Evolutionary conservation across 2,797 vertebrate genomes (phyloP), one percentile per base, ranked within the genome.

Genomic region (Tragopan temminckii): DNA sequence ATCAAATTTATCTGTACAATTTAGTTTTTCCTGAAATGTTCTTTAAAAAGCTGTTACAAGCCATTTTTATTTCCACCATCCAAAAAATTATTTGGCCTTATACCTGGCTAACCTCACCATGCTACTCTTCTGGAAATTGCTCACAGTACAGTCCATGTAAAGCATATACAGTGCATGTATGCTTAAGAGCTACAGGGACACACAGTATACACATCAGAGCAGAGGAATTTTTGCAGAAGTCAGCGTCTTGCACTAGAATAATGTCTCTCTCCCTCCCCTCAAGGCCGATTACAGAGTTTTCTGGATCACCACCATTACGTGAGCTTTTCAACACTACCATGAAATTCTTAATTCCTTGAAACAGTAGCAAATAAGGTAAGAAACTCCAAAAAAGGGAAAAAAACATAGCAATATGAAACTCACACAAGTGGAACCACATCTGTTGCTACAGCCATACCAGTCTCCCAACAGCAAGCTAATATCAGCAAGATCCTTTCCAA

Each of bases 91-190:
- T 94, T 85, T 96, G 96, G 96, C 95, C 95, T 93, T 95, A 93
- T 95, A 95, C 88, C 95, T 84, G 96, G 97, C 96, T 96, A 97
- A 91, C 97, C 97, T 98, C 97, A 97, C 97, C 97, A 97, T 97
- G 97, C 96, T 98, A 97, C 97, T 97, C 95, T 94, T 96, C 97
- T 97, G 96, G 91, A 95, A 74, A 76, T 78, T 91, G 63, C 45
- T 96, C 75, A 46, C 64, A 80, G 45, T 83, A 78, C 76, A 88
- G 88, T 42, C 59, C 66, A 61, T 57, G 57, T 52, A 62, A 61
- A 71, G 74, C 7, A 58, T 25, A n/a, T 3, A 38, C 38, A 21
- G n/a, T 52, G 79, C 36, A 57, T 2, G 33, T 62, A 27, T 1
- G 7, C 74, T 70, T 5, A 43, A 79, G 52, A 33, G 70, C 69